A percentile compares a stretch with the other conserved stretches of the same genome.
phyloP scores from a whole-genome alignment of 2,888 invertebrate genomes.

The Diloba caeruleocephala region DNA sequence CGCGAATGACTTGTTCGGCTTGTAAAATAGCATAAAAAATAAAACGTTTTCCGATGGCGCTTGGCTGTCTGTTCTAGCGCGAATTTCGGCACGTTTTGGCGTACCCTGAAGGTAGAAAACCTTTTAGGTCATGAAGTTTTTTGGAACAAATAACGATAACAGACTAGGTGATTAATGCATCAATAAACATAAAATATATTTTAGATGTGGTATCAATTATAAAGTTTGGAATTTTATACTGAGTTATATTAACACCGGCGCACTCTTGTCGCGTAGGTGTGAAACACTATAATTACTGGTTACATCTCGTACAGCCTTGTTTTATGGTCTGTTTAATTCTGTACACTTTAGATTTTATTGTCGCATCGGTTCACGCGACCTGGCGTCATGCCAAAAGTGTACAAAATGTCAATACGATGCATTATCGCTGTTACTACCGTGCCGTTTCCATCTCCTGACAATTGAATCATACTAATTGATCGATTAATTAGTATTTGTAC shows the following conservation, averaged over 20 bases:
- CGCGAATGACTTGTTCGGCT: no score
- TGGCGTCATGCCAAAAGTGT: constrained; percentile 77
- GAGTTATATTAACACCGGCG: constrained; percentile 8
- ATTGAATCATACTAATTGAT: constrained; percentile 38
- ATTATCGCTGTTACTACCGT: constrained; percentile 76
- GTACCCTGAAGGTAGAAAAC: constrained; percentile 1
- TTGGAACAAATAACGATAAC: no score
- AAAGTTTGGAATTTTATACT: no score
- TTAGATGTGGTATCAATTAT: not conserved
- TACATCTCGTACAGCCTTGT: constrained; percentile 65
- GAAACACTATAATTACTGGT: constrained; percentile 60
- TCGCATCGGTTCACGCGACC: constrained; percentile 73
- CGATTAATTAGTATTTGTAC: constrained; percentile 11
- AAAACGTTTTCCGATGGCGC: constrained; percentile 24
- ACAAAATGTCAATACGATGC: constrained; percentile 87
- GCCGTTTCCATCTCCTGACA: constrained; percentile 57
- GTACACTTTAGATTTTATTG: constrained; percentile 78
- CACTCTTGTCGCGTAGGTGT: constrained; percentile 37
- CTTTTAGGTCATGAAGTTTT: no score
- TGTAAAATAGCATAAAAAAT: no score
- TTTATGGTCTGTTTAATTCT: constrained; percentile 78
- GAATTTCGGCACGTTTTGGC: constrained; percentile 27
- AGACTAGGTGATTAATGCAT: no score
- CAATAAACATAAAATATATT: not conserved
- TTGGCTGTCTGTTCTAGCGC: constrained; percentile 42